Evolutionary conservation across 2,888 invertebrate genomes (phyloP).

Genomic region (Eristalis pertinax): DNA sequence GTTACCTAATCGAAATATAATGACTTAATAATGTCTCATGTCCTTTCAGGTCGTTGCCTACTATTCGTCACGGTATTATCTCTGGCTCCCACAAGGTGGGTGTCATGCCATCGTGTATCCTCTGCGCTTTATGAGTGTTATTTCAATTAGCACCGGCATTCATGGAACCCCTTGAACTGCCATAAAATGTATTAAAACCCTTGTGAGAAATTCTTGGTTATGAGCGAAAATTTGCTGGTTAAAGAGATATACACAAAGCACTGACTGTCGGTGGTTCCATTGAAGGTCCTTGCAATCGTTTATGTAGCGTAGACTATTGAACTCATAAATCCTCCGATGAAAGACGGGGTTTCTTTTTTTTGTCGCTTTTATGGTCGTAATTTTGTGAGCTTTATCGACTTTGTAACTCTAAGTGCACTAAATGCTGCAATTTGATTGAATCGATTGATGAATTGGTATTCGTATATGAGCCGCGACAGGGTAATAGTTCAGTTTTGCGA

Average conservation of each 20-base stretch:
- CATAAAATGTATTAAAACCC: neutral
- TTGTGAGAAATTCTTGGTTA: neutral
- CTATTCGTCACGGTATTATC: neutral
- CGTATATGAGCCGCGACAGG: neutral
- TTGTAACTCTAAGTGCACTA: constrained; percentile 6
- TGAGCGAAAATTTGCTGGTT: neutral
- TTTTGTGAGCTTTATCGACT: constrained; percentile 11
- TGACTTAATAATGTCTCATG: neutral
- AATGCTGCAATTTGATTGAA: neutral
- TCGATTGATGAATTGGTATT: neutral
- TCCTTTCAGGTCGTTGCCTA: neutral
- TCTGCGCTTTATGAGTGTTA: neutral
- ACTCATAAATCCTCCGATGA: neutral
- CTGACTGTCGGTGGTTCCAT: neutral
- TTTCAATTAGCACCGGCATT: constrained; percentile 1
- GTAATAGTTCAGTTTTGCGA: too few relatives aligned
- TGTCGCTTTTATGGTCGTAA: constrained; percentile 11
- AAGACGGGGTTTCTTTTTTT: neutral
- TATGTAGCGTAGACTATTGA: constrained; percentile 2
- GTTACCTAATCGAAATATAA: neutral
- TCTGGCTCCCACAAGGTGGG: neutral
- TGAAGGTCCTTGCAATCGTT: neutral
- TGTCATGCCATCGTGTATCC: neutral
- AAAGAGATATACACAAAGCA: neutral
- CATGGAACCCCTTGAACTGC: neutral